phyloP scores from a whole-genome alignment of 2,797 vertebrate genomes.

The Urosaurus nigricauda region DNA sequence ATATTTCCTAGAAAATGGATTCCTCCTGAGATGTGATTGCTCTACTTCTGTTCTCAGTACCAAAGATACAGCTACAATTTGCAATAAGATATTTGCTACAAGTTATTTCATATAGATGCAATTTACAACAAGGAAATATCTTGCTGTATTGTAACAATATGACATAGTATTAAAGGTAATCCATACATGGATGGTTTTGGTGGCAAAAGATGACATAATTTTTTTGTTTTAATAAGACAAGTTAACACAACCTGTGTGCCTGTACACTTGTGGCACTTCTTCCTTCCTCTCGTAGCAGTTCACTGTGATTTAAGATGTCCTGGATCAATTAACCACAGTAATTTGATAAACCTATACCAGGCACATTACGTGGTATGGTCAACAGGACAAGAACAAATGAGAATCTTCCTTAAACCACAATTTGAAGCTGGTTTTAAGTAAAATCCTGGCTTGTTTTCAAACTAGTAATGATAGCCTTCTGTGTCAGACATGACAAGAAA shows the following conservation, averaged over 20 bases:
- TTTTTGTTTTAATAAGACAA: background rate
- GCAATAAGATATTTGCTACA: background rate
- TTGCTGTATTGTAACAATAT: slow-evolving; percentile 38
- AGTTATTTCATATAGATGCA: too few species aligned
- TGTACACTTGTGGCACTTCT: too few species aligned
- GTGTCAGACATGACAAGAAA: background rate
- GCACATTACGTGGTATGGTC: background rate
- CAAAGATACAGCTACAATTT: background rate
- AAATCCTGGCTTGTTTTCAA: background rate
- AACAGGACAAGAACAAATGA: background rate
- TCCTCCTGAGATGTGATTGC: background rate
- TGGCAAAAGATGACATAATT: background rate
- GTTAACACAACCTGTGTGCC: too few species aligned
- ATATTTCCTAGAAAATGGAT: background rate
- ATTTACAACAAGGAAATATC: background rate
- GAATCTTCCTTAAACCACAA: background rate
- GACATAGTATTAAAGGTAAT: slow-evolving; percentile 19
- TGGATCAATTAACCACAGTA: background rate
- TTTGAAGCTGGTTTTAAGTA: background rate
- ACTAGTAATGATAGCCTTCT: background rate
- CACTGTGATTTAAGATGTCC: background rate
- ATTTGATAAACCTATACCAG: background rate
- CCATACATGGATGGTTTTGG: slow-evolving; percentile 13
- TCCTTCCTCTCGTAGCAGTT: too few species aligned
- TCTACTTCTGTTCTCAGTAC: background rate